These are phyloP conservation scores for Pegoplata infirma DNA, from an alignment of 2,888 invertebrate genomes.

Conservation along the genomic window DNA sequence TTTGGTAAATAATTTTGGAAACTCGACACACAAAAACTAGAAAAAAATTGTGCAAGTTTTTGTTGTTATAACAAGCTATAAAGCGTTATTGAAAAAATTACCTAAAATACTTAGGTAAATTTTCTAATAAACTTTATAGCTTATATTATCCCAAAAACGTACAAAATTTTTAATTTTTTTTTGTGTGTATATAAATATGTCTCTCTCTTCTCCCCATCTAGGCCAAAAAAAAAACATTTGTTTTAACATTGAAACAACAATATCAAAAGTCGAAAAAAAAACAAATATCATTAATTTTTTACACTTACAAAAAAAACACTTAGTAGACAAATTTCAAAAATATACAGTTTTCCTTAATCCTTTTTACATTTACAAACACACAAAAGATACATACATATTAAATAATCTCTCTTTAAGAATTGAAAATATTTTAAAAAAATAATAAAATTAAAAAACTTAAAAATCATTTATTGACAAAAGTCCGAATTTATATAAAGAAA, in stretches of 20 bases:
- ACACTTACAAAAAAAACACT: conserved; percentile 15
- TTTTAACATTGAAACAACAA: conserved; percentile 57
- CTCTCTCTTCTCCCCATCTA: conserved; percentile 46
- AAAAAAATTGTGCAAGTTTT: too few relatives aligned
- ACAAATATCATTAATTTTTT: conserved; percentile 33
- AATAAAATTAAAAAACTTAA: conserved; percentile 6
- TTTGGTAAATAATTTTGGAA: conserved; percentile 46
- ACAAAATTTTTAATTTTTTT: too few relatives aligned
- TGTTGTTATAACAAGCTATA: too few relatives aligned
- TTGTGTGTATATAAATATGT: conserved; percentile 61
- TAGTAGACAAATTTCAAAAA: not conserved
- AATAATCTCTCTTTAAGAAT: conserved; percentile 63
- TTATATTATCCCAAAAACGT: too few relatives aligned
- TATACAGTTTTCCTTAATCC: conserved; percentile 66
- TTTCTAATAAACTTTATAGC: too few relatives aligned
- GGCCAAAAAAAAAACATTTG: conserved; percentile 59
- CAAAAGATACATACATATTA: conserved; percentile 9
- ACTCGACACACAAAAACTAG: too few relatives aligned
- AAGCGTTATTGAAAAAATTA: too few relatives aligned
- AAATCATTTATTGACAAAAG: conserved; percentile 69
- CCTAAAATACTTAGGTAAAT: too few relatives aligned
- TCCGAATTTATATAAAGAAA: conserved; percentile 72
- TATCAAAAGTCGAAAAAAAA: conserved; percentile 14
- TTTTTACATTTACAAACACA: conserved; percentile 11
- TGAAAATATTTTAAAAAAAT: conserved; percentile 69